Conservation (phyloP, 2,888 invertebrate species). For the Drosophila atripex region DNA sequence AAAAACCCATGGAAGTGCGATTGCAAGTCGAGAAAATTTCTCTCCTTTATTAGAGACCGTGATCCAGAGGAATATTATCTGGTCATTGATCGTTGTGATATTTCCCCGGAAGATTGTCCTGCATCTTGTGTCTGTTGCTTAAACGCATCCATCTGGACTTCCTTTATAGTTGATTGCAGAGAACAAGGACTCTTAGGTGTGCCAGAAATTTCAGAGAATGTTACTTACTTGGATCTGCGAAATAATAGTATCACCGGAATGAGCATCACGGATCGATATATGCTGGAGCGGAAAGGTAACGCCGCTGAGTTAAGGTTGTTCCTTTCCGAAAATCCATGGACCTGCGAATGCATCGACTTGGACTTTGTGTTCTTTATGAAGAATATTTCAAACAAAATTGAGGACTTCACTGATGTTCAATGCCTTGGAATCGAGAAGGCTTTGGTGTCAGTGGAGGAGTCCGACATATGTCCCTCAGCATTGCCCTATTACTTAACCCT, state of each 20-base stretch:
- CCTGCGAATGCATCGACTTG: slow-evolving; percentile 22
- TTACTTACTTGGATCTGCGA: slow-evolving; percentile 29
- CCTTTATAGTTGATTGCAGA: slow-evolving; percentile 20
- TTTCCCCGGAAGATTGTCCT: slow-evolving; percentile 7
- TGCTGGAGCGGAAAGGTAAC: neutral
- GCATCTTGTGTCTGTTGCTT: slow-evolving; percentile 16
- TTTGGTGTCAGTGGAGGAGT: slow-evolving; percentile 12
- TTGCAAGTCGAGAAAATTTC: slow-evolving; percentile 1
- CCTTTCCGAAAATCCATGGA: slow-evolving; percentile 35
- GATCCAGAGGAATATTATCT: slow-evolving; percentile 7
- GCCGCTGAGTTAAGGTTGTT: neutral
- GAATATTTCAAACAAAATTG: neutral
- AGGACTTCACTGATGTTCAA: slow-evolving; percentile 9
- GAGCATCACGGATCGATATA: neutral
- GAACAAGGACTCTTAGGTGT: slow-evolving; percentile 3
- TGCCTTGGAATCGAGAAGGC: slow-evolving; percentile 7
- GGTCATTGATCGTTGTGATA: neutral
- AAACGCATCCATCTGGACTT: slow-evolving; percentile 5
- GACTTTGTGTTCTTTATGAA: slow-evolving; percentile 23
- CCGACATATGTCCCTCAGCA: slow-evolving; percentile 16
- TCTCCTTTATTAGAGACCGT: slow-evolving; percentile 6
- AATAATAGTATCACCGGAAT: slow-evolving; percentile 19
- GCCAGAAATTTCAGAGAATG: neutral
- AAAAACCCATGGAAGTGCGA: slow-evolving; percentile 21
- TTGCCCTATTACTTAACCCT: slow-evolving; percentile 12